Evolutionary conservation across 2,888 invertebrate species (phyloP), one percentile per base, ranked within the genome.

Genomic region (Xestia c-nigrum): DNA sequence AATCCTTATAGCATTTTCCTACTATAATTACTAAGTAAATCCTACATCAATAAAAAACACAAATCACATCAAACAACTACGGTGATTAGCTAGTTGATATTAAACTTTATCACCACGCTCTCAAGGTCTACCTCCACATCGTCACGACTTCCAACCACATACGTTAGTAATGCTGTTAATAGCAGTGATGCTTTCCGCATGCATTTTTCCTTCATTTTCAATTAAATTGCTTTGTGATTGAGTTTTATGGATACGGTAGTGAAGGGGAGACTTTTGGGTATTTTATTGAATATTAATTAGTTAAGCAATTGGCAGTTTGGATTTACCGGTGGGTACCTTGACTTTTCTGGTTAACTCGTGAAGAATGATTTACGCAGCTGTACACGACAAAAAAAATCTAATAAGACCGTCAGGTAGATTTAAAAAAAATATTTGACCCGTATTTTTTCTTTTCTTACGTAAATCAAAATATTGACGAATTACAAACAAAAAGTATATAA

Each of bases 181-280:
- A 84, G 40, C 16, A 55, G 31, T 61, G 85, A 78, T 75, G 83
- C 78, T 80, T 85, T 83, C 73, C 77, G 74, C 40, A 59, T 86
- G 52, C 74, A 81, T 86, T 88, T 87, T 87, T 88, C 82, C 80
- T 84, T 79, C 78, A 74, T 85, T 87, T 80, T 80, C 70, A 76
- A 80, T 76, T 64, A 55, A 3, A 71, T 70, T 80, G 59, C 31
- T 63, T 6, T 16, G 61, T 85, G 70, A 85, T 84, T 87, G 6
- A 50, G 71, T 86, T 84, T 83, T 73, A 75, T 75, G 47, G 78
- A 76, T 40, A 68, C 75, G 77, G 78, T 80, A 74, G 80, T 84
- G 76, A 83, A 85, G 69, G 82, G 87, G 70, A 72, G 69, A 19
- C n/a, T 67, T 61, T 55, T n/a, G 59, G 43, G 64, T 21, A 74